Evolutionary conservation across 2,888 invertebrate species (phyloP).

Genomic region (Melieria picta): DNA sequence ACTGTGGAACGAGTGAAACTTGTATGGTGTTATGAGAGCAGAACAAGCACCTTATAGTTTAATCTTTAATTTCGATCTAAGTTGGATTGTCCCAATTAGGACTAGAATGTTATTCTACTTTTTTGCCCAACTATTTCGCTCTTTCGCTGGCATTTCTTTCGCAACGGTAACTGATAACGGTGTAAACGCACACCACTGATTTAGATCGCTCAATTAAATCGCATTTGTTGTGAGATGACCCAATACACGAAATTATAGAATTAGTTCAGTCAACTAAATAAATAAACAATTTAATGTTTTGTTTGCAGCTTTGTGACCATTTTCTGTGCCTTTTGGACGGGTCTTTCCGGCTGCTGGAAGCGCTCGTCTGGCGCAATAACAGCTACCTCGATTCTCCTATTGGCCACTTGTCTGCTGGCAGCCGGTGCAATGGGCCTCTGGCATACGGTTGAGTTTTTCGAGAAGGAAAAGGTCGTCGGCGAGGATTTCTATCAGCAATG

Average conservation of each 20-base stretch:
- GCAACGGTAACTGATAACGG: too few species aligned
- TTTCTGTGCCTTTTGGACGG: conserved; percentile 94
- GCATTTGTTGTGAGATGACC: too few species aligned
- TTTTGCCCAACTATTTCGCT: too few species aligned
- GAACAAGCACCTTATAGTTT: not conserved
- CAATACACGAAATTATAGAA: not conserved
- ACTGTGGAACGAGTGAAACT: not conserved
- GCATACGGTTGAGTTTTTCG: conserved; percentile 96
- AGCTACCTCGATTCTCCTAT: conserved; percentile 81
- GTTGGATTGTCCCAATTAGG: too few species aligned
- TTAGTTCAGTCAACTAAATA: not conserved
- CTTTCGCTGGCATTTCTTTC: too few species aligned
- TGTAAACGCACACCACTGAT: not conserved
- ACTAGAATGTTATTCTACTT: too few species aligned
- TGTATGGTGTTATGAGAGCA: not conserved
- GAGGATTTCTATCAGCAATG: conserved; percentile 93
- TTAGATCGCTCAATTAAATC: not conserved
- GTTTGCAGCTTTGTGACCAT: conserved; percentile 81
- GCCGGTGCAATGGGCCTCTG: conserved; percentile 96
- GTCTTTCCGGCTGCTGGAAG: conserved; percentile 96
- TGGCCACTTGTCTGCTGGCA: conserved; percentile 79
- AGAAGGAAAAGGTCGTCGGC: conserved; percentile 92
- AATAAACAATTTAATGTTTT: not conserved
- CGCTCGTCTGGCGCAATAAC: conserved; percentile 93
- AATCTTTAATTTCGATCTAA: too few species aligned